These are phyloP conservation scores for Corythornis leucogaster DNA, from an alignment of 2,797 vertebrate genomes.

Conservation along the genomic window DNA sequence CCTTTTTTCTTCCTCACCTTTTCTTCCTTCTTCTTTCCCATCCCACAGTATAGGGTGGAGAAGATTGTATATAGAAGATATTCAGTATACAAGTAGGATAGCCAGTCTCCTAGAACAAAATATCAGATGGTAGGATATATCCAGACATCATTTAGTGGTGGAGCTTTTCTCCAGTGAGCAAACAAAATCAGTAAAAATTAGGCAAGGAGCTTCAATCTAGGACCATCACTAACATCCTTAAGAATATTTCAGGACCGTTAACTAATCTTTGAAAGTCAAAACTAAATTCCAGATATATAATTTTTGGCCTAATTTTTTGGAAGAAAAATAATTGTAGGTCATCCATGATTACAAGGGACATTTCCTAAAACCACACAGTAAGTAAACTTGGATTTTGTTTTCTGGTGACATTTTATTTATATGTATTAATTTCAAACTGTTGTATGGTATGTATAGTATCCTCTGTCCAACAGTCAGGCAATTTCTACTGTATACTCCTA, in stretches of 20 bases:
- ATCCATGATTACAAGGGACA: background rate
- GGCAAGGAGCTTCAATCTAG: background rate
- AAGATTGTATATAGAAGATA: no score
- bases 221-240: background rate
- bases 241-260: background rate
- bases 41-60: no score
- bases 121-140: background rate
- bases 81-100: background rate
- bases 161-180: background rate
- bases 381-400: background rate
- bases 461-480: background rate
- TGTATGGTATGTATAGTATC: background rate
- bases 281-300: background rate
- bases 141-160: background rate
- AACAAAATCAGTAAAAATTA: background rate
- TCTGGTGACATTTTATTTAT: background rate
- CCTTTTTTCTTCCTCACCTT: no score
- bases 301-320: background rate
- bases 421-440: background rate
- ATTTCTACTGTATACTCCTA: background rate
- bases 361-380: background rate
- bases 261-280: background rate
- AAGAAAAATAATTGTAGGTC: background rate
- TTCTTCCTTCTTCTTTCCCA: no score
- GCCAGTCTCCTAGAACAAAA: background rate